Conservation (phyloP, 2,113 vertebrate genomes). For the Furnarius figulus region DNA sequence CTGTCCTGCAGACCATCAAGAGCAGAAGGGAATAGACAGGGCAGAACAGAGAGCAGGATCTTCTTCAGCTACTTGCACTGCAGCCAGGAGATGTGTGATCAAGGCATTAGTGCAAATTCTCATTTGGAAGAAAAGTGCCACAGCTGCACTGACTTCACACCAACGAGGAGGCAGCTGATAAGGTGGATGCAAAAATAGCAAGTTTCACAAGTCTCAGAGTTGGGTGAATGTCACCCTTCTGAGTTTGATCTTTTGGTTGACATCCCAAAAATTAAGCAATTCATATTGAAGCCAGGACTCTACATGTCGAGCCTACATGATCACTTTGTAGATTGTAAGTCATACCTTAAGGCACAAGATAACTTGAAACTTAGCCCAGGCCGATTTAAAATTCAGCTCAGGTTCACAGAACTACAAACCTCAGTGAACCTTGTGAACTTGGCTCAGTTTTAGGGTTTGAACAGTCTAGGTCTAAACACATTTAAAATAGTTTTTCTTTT, state of each 20-base stretch:
- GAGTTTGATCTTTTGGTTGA: neutral
- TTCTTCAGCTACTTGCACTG: neutral
- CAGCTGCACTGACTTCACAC: neutral
- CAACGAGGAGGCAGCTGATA: neutral
- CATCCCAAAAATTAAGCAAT: constrained; percentile 3
- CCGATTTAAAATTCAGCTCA: constrained; percentile 38
- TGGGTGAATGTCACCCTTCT: neutral
- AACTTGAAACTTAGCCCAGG: constrained; percentile 3
- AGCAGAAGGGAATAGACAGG: neutral
- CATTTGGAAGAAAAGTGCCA: neutral
- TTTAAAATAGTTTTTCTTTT: constrained; percentile 29
- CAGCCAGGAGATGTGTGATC: neutral
- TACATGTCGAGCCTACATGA: neutral
- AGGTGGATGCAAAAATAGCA: neutral
- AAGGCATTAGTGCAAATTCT: neutral
- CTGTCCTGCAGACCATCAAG: neutral
- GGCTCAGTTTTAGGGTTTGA: constrained; percentile 44
- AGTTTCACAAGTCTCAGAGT: neutral
- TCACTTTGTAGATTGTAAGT: neutral
- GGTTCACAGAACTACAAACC: neutral
- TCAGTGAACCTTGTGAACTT: constrained; percentile 23
- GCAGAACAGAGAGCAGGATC: neutral
- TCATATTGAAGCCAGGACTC: neutral
- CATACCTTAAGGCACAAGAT: constrained; percentile 1
- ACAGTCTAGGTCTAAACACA: neutral